phyloP scores from a whole-genome alignment of 2,888 invertebrate species.

The Parnassius mnemosyne region DNA sequence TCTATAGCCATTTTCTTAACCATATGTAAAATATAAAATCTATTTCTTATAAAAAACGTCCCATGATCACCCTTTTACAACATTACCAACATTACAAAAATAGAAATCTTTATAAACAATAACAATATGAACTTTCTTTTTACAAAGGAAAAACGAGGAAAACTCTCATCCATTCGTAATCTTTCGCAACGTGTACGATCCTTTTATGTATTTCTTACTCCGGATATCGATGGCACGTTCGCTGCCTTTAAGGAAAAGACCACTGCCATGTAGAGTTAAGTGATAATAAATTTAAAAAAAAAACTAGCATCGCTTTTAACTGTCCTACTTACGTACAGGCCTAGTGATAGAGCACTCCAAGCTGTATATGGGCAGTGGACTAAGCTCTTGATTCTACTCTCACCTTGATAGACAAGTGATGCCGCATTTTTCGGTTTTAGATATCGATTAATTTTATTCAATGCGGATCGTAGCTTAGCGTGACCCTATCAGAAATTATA shows the following conservation, averaged over 20 bases:
- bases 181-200: constrained; percentile 10
- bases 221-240: constrained; percentile 4
- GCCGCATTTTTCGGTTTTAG: background rate
- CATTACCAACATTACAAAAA: background rate
- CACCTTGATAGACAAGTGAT: constrained; percentile 20
- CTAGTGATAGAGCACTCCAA: constrained; percentile 13
- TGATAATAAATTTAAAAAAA: constrained; percentile 15
- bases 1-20: no score
- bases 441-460: constrained; percentile 9
- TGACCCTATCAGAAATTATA: no score
- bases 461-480: no score
- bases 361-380: constrained; percentile 17
- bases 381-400: constrained; percentile 23
- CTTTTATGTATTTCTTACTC: constrained; percentile 5
- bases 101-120: background rate
- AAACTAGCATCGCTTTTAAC: constrained; percentile 20
- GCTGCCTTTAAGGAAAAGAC: constrained; percentile 12
- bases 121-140: background rate
- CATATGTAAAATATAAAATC: no score
- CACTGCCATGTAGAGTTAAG: constrained; percentile 5
- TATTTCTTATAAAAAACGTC: no score
- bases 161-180: constrained; percentile 6
- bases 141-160: background rate
- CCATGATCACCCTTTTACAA: no score
- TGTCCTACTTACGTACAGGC: constrained; percentile 24